Percentiles rank a stretch among this genome's conserved stretches.
Evolutionary conservation across 2,797 vertebrate genomes (phyloP).

Genomic region (Phalanger gymnotis): DNA sequence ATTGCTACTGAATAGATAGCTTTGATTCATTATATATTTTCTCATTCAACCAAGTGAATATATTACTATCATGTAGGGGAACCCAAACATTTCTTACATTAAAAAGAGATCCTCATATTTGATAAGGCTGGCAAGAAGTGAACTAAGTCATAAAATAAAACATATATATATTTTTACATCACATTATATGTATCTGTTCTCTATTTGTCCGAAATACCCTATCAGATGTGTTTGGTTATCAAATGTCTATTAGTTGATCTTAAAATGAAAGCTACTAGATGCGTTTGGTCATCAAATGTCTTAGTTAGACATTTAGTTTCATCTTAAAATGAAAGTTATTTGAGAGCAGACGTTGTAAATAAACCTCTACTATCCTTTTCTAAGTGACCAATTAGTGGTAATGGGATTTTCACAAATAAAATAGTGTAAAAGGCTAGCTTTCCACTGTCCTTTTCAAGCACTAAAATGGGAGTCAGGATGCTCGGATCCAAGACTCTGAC

Average conservation of each 20-base stretch:
- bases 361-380: not conserved
- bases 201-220: slow-evolving; percentile 28
- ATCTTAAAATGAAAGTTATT: not conserved
- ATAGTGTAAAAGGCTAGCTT: not conserved
- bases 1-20: not conserved
- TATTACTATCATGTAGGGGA: not conserved
- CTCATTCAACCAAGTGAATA: not conserved
- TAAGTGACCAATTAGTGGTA: not conserved
- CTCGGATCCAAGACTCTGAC: not conserved
- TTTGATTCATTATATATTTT: not conserved
- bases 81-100: not conserved
- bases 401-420: not conserved
- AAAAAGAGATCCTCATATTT: not conserved
- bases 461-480: not conserved
- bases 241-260: not conserved
- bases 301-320: too few relatives aligned
- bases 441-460: not conserved
- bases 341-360: not conserved
- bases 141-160: slow-evolving; percentile 18
- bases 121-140: not conserved
- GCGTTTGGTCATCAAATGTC: not conserved
- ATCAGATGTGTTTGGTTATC: not conserved
- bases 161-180: not conserved
- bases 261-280: too few relatives aligned
- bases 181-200: not conserved